A percentile compares a stretch with the other conserved stretches of the same genome.
These are phyloP conservation scores for Pelochelys cantorii DNA, from an alignment of 2,797 vertebrate species.

Conservation along the genomic window DNA sequence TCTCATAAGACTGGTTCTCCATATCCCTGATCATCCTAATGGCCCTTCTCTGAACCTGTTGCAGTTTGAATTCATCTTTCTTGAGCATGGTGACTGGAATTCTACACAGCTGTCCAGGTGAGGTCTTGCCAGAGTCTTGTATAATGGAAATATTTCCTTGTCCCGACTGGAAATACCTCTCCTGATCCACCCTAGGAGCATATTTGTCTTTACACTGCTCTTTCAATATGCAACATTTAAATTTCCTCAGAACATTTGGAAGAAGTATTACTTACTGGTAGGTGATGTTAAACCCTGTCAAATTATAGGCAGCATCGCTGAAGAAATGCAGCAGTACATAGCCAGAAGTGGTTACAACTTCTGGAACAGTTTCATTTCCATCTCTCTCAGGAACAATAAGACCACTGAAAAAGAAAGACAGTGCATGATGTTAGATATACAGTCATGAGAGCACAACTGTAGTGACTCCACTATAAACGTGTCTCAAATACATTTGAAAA, in stretches of 20 bases:
- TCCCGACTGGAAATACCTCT: background rate
- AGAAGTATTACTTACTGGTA: conserved; percentile 88
- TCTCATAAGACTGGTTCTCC: background rate
- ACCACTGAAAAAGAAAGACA: conserved; percentile 83
- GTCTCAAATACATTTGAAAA: background rate
- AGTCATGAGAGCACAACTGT: background rate
- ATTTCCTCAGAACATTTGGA: background rate
- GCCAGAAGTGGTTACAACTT: conserved; percentile 93
- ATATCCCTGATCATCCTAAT: background rate
- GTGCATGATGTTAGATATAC: background rate
- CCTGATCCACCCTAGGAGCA: background rate
- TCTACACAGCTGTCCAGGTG: background rate
- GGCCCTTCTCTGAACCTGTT: background rate
- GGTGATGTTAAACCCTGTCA: conserved; percentile 98
- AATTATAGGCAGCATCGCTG: conserved; percentile 97
- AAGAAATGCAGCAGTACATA: conserved; percentile 96
- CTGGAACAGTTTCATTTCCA: conserved; percentile 92
- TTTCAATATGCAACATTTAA: background rate
- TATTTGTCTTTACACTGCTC: background rate
- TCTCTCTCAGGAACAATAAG: conserved; percentile 95
- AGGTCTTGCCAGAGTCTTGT: background rate
- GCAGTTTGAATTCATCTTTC: background rate
- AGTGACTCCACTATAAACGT: background rate
- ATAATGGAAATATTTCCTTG: background rate
- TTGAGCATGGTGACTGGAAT: background rate